Conservation (phyloP, 2,888 invertebrate genomes). For the Pseudococcus viburni region DNA sequence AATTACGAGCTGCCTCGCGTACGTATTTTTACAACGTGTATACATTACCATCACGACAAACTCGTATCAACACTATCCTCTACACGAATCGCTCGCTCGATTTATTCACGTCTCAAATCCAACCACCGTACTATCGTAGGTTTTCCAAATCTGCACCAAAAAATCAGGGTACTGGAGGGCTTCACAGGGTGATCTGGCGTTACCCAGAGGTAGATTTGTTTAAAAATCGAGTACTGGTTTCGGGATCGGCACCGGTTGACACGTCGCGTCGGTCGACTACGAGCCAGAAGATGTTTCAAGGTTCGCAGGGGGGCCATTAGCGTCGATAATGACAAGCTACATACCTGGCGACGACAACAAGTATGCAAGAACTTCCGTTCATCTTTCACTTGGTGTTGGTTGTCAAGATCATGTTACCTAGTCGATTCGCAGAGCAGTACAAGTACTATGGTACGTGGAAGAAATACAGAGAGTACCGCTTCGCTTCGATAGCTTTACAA, state of each 20-base stretch:
- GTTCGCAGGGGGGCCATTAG: conserved; percentile 45
- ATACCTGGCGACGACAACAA: conserved; percentile 32
- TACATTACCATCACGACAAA: neutral
- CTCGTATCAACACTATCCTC: too few relatives aligned
- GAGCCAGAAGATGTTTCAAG: neutral
- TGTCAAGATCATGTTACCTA: conserved; percentile 38
- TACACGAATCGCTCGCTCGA: too few relatives aligned
- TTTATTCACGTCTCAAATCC: too few relatives aligned
- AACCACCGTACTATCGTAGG: too few relatives aligned
- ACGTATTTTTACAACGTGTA: neutral
- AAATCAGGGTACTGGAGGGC: too few relatives aligned
- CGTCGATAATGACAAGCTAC: conserved; percentile 40
- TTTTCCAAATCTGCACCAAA: too few relatives aligned
- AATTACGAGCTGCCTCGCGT: neutral
- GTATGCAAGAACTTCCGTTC: conserved; percentile 44
- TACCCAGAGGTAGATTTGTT: too few relatives aligned
- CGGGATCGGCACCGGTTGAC: neutral
- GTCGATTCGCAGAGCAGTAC: conserved; percentile 13
- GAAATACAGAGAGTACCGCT: conserved; percentile 32
- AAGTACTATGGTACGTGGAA: neutral
- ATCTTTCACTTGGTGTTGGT: conserved; percentile 28
- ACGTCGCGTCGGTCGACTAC: neutral
- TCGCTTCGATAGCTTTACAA: conserved; percentile 38
- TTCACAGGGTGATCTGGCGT: too few relatives aligned
- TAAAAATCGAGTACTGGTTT: neutral